These are phyloP conservation scores for Oxygymnocypris stewartii DNA, from an alignment of 2,113 vertebrate genomes.

Conservation along the genomic window DNA sequence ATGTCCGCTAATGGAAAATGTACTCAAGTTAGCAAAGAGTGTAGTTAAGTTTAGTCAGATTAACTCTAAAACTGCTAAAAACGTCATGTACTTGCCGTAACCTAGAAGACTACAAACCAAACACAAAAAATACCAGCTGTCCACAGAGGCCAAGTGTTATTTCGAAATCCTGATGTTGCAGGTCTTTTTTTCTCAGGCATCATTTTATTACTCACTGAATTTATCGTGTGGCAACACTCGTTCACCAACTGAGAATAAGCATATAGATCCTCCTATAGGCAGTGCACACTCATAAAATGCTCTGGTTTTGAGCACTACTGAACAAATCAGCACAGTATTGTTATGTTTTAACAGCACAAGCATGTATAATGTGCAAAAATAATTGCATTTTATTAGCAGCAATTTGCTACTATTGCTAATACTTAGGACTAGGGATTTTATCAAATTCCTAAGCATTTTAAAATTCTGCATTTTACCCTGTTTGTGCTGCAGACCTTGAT, in stretches of 20 bases:
- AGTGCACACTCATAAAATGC: background rate
- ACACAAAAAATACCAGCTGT: conserved; percentile 3
- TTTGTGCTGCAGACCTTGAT: background rate
- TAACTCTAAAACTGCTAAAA: background rate
- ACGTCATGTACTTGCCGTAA: background rate
- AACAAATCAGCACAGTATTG: background rate
- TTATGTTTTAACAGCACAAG: background rate
- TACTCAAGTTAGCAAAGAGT: background rate
- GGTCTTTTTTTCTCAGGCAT: conserved; percentile 59
- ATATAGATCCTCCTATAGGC: conserved; percentile 51
- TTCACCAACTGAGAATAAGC: conserved; percentile 56
- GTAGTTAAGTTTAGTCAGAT: background rate
- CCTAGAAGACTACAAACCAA: background rate
- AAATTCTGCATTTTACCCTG: background rate
- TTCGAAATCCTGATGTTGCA: conserved; percentile 59
- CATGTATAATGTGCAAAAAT: background rate
- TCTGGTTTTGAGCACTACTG: background rate
- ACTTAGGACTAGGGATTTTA: background rate
- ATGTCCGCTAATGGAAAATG: background rate
- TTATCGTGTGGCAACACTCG: conserved; percentile 56
- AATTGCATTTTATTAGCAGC: background rate
- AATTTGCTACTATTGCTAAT: background rate
- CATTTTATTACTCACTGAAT: conserved; percentile 55
- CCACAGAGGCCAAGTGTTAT: conserved; percentile 62
- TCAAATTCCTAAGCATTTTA: background rate